Conservation (phyloP, 2,888 invertebrate species). For the Nephrotoma flavescens region DNA sequence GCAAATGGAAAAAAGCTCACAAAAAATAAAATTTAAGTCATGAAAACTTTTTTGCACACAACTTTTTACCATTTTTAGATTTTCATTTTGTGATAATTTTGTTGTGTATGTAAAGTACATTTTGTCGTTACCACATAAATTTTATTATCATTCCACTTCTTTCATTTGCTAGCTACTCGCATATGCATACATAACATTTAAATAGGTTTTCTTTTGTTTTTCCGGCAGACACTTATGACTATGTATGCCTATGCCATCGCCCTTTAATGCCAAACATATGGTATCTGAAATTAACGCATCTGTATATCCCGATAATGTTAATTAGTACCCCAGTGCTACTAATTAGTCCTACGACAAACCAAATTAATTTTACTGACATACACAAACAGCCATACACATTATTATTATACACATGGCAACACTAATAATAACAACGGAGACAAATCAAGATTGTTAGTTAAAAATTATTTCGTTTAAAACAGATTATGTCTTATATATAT, state of each 20-base stretch:
- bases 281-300: neutral
- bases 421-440: neutral
- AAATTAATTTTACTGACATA: neutral
- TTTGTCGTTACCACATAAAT: neutral
- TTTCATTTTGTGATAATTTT: neutral
- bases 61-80: neutral
- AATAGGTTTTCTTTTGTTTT: neutral
- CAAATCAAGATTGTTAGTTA: neutral
- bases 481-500: neutral
- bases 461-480: neutral
- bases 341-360: neutral
- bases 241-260: no score
- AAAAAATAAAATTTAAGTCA: neutral
- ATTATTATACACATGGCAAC: neutral
- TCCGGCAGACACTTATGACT: neutral
- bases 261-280: neutral
- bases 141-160: neutral
- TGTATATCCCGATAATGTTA: neutral
- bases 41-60: neutral
- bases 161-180: neutral
- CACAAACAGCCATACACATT: neutral
- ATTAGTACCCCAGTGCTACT: neutral
- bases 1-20: neutral
- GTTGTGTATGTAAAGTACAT: neutral
- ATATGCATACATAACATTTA: neutral